phyloP scores from a whole-genome alignment of 2,113 vertebrate genomes.

The Axis porcinus region DNA sequence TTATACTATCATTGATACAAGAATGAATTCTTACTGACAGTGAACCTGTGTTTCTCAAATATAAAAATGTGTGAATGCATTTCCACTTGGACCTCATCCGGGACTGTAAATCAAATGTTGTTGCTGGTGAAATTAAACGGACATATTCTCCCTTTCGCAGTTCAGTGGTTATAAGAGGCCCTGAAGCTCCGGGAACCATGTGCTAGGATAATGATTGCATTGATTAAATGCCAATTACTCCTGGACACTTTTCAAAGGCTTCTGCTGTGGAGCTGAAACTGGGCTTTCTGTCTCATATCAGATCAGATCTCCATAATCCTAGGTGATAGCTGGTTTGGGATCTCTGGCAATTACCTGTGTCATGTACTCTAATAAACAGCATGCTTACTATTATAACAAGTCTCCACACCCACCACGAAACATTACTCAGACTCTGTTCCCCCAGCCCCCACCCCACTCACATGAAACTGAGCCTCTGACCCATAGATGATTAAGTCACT shows the following conservation, averaged over 20 bases:
- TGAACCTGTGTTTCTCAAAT: conserved; percentile 17
- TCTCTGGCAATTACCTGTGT: conserved; percentile 44
- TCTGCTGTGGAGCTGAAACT: not conserved
- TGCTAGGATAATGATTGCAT: not conserved
- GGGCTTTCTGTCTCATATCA: conserved; percentile 33
- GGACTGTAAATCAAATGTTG: not conserved
- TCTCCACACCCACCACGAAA: conserved; percentile 12
- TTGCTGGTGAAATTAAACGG: not conserved
- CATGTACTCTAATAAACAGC: conserved; percentile 16
- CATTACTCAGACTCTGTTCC: conserved; percentile 20
- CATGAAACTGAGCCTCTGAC: conserved; percentile 31
- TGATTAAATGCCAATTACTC: conserved; percentile 55
- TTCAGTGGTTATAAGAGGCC: not conserved
- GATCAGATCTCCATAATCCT: conserved; percentile 31
- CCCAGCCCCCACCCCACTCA: not conserved
- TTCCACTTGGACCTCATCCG: not conserved
- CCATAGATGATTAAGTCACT: not conserved
- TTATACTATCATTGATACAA: not conserved
- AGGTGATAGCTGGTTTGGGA: conserved; percentile 12
- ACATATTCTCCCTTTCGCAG: not conserved
- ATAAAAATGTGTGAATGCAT: not conserved
- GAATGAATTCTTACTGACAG: not conserved
- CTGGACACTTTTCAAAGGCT: conserved; percentile 33
- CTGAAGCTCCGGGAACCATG: conserved; percentile 11
- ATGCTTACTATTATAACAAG: not conserved